Conservation (phyloP, 2,888 invertebrate genomes). For the Bombyx huttoni region DNA sequence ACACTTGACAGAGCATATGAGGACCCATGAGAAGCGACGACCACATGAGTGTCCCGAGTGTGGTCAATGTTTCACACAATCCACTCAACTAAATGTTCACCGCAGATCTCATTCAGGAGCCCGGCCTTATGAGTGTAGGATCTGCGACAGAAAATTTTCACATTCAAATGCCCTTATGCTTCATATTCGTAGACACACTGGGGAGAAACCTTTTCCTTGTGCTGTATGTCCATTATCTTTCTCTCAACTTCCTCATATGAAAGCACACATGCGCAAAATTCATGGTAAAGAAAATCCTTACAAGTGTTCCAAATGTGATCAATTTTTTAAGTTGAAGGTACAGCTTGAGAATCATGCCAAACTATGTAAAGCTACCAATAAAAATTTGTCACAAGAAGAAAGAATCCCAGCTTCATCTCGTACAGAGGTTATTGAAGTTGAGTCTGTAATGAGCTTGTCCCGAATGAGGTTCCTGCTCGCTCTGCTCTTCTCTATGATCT, state of each 20-base stretch:
- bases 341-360: constrained; percentile 78
- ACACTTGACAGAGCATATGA: constrained; percentile 86
- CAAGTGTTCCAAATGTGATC: constrained; percentile 79
- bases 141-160: constrained; percentile 84
- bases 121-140: constrained; percentile 85
- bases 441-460: constrained; percentile 76
- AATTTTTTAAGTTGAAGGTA: constrained; percentile 82
- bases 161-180: constrained; percentile 89
- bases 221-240: constrained; percentile 81
- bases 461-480: constrained; percentile 86
- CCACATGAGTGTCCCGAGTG: constrained; percentile 86
- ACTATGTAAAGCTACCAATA: constrained; percentile 46
- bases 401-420: constrained; percentile 28
- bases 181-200: constrained; percentile 86
- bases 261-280: constrained; percentile 89
- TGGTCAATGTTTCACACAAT: constrained; percentile 84
- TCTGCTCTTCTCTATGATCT: constrained; percentile 85
- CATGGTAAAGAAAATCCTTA: constrained; percentile 86
- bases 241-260: constrained; percentile 88
- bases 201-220: constrained; percentile 86
- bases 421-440: constrained; percentile 46
- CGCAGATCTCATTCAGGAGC: constrained; percentile 88
- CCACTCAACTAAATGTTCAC: constrained; percentile 87
- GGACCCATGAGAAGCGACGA: constrained; percentile 82
- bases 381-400: constrained; percentile 30